Conservation (phyloP, 2,113 vertebrate genomes). For the Cygnus buccinator region DNA sequence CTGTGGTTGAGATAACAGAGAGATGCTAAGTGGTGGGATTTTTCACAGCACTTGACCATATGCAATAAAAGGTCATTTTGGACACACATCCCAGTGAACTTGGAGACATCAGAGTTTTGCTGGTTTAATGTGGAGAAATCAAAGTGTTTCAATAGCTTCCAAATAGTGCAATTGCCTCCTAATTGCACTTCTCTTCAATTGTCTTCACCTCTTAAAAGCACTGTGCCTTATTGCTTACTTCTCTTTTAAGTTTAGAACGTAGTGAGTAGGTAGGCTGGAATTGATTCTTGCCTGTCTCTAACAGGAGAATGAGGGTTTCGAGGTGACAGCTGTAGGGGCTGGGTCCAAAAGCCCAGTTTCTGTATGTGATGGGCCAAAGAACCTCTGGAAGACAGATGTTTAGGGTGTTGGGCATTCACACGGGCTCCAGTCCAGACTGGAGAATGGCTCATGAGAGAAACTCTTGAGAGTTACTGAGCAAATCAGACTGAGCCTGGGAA, state of each 20-base stretch:
- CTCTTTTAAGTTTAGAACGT: constrained; percentile 16
- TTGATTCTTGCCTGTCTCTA: background rate
- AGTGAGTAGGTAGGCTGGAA: background rate
- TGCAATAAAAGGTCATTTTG: constrained; percentile 67
- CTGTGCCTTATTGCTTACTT: background rate
- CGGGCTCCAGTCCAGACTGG: background rate
- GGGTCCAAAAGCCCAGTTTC: background rate
- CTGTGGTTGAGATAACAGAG: constrained; percentile 58
- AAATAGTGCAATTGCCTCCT: constrained; percentile 34
- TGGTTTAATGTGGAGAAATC: constrained; percentile 55
- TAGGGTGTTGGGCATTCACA: background rate
- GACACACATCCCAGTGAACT: constrained; percentile 58
- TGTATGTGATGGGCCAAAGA: background rate
- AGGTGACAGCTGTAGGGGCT: background rate
- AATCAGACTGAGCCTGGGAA: background rate
- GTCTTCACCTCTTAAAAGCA: constrained; percentile 29
- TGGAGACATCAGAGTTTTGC: constrained; percentile 64
- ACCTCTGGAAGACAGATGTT: background rate
- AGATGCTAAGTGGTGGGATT: constrained; percentile 65
- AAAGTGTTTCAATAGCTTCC: constrained; percentile 53
- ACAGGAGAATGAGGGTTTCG: background rate
- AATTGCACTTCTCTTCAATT: constrained; percentile 50
- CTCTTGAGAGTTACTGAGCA: background rate
- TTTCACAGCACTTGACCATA: constrained; percentile 71
- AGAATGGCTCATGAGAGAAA: background rate